Evolutionary conservation across 2,888 invertebrate species (phyloP).

Genomic region (Athalia cordata): DNA sequence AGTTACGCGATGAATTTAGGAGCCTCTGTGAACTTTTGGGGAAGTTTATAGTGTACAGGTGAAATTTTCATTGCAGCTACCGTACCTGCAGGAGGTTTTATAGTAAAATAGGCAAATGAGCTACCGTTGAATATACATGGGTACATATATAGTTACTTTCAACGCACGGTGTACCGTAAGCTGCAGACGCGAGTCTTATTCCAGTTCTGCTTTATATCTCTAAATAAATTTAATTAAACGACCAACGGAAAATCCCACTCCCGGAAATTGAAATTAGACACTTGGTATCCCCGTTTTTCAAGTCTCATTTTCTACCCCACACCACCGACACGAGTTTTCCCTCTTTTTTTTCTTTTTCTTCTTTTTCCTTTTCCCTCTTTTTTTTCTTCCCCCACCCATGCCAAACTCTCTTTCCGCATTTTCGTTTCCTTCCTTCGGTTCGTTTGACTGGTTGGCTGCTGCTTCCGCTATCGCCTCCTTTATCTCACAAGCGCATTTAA

Average conservation of each 20-base stretch:
- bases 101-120: background rate
- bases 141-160: background rate
- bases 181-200: background rate
- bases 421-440: background rate
- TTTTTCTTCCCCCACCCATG: constrained; percentile 25
- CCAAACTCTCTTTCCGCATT: constrained; percentile 9
- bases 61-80: too few relatives aligned
- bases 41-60: too few relatives aligned
- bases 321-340: constrained; percentile 14
- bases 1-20: too few relatives aligned
- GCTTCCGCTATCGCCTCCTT: constrained; percentile 7
- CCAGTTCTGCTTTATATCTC: constrained; percentile 53
- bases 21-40: too few relatives aligned
- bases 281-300: constrained; percentile 47
- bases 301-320: constrained; percentile 46
- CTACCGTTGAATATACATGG: background rate
- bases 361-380: constrained; percentile 19
- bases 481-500: constrained; percentile 31
- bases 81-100: too few relatives aligned
- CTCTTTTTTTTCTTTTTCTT: constrained; percentile 44
- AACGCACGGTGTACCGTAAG: too few relatives aligned
- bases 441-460: background rate
- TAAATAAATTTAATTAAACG: constrained; percentile 60
- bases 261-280: constrained; percentile 57
- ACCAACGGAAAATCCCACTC: constrained; percentile 38